phyloP scores from a whole-genome alignment of 2,113 vertebrate species.

The Enhydra lutris region DNA sequence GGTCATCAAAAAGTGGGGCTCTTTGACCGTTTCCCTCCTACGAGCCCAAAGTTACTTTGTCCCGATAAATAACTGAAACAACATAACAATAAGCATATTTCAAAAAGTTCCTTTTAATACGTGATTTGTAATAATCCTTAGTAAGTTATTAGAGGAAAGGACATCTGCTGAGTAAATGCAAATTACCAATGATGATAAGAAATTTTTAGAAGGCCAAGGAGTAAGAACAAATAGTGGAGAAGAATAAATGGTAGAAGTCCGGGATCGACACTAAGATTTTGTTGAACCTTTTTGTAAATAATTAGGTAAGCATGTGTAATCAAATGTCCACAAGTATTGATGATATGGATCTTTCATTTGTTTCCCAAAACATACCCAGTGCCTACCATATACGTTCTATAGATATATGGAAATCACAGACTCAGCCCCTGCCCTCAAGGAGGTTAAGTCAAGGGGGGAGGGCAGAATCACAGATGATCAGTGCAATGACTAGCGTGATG shows the following conservation, averaged over 20 bases:
- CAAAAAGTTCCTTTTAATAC: not conserved
- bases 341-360: not conserved
- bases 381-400: not conserved
- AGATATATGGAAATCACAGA: not conserved
- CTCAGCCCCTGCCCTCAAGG: not conserved
- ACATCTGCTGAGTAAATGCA: not conserved
- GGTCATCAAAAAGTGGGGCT: not conserved
- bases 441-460: not conserved
- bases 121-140: not conserved
- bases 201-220: not conserved
- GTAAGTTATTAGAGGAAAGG: constrained; percentile 26
- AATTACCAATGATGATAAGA: constrained; percentile 5
- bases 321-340: not conserved
- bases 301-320: not conserved
- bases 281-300: not conserved
- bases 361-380: not conserved
- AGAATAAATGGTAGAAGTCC: not conserved
- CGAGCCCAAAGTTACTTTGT: not conserved
- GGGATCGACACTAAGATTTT: not conserved
- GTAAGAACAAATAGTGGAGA: not conserved
- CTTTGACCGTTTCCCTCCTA: not conserved
- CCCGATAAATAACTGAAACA: not conserved
- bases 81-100: not conserved
- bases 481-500: not conserved
- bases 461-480: not conserved